Conservation (phyloP, 2,113 vertebrate species). For the Cephalopterus ornatus region DNA sequence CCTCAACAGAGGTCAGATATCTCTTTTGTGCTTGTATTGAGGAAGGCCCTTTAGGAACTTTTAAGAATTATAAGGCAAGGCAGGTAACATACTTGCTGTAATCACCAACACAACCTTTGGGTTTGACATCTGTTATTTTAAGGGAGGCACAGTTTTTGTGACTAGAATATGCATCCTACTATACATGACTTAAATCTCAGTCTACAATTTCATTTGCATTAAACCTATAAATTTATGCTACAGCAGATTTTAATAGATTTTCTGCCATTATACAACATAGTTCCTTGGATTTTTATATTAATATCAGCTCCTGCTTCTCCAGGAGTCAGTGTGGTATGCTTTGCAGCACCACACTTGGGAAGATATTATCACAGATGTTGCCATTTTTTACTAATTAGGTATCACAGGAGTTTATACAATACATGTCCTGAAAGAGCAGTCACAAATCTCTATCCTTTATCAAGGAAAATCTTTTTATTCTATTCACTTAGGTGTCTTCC, state of each 20-base stretch:
- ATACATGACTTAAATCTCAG: background rate
- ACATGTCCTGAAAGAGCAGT: background rate
- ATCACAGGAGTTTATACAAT: background rate
- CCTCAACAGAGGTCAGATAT: background rate
- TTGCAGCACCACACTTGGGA: background rate
- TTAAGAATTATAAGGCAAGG: background rate
- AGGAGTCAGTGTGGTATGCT: background rate
- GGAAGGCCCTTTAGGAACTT: background rate
- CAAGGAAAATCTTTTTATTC: background rate
- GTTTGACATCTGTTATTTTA: background rate
- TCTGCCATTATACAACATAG: background rate
- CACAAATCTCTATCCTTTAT: background rate
- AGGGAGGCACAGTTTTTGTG: background rate
- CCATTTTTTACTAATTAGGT: background rate
- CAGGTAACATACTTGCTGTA: background rate
- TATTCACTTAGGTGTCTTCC: background rate
- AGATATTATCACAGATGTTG: background rate
- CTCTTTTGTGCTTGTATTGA: background rate
- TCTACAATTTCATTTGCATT: background rate
- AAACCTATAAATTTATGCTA: background rate
- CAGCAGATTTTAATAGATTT: background rate
- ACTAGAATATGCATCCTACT: background rate
- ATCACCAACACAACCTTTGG: background rate
- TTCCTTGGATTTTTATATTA: background rate
- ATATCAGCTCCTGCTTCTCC: background rate